Evolutionary conservation across 2,797 vertebrate genomes (phyloP).

Genomic region (Falco concolor): DNA sequence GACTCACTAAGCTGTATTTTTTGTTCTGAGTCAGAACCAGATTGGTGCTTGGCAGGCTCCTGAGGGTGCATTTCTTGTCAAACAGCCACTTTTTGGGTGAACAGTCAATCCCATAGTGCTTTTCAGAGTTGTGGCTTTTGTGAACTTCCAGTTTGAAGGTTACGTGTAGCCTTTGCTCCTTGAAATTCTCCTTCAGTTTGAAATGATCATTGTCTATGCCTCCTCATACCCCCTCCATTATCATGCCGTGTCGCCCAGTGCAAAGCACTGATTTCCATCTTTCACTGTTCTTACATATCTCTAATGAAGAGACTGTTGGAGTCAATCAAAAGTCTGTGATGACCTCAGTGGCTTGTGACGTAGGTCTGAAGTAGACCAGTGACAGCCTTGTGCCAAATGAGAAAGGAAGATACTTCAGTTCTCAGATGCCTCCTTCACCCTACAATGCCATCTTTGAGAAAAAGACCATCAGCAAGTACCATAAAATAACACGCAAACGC

Average conservation of each 20-base stretch:
- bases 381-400: background rate
- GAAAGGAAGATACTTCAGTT: background rate
- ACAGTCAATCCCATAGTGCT: background rate
- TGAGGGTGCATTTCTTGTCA: background rate
- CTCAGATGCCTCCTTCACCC: background rate
- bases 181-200: background rate
- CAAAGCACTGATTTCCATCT: background rate
- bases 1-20: background rate
- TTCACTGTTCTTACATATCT: background rate
- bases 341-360: background rate
- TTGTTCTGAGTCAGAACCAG: slow-evolving; percentile 5
- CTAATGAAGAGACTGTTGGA: background rate
- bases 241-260: background rate
- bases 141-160: background rate
- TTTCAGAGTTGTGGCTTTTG: background rate
- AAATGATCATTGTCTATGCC: background rate
- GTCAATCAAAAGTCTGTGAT: background rate
- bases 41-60: background rate
- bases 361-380: background rate
- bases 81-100: background rate
- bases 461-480: background rate
- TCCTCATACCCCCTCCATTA: background rate
- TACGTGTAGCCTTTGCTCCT: background rate
- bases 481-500: background rate
- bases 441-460: background rate